Base-by-base conservation (phyloP, 64 coral and sea anemone species). In the Pocillopora damicornis region DNA sequence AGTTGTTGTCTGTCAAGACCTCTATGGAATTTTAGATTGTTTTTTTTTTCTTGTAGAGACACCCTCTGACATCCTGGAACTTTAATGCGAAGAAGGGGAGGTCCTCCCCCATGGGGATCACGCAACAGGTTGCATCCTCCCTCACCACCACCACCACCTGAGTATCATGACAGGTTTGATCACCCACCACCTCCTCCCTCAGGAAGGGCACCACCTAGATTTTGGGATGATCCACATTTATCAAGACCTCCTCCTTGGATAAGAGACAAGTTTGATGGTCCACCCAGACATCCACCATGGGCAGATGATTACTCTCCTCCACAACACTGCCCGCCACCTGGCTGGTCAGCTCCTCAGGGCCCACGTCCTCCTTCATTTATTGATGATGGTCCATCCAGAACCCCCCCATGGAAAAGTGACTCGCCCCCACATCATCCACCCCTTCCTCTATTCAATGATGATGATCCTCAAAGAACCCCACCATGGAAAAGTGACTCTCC, bases 1-100 rank as follows among this genome's bases (percentile, higher is more conserved):
- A 30, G 30, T 30, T 30, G 30, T 30, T 63, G 17, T 13, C 20
- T 18, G 14, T 13, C 62, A 12, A 64, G 62, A 16, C 20, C 65
- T 68, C 0, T 68, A 68, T 68, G 64, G 61, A 63, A 12, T 63
- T 17, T 12, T 17, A 63, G 11, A 63, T 9, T 63, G 17, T 63
- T 63, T 63, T 17, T 63, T 17, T 63, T 63, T 68, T 68, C 18
- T 68, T 20, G 11, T 23, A 5, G 20, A 23, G n/a, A 23, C 9
- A 23, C 25, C 25, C 4, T 71, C 4, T 23, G n/a, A 71, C 38
- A 68, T 18, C 65, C 37, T 85, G 79, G 79, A 12, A 11, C 56
- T 85, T 42, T 72, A 58, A 85, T 85, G 81, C 63, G 11, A 85
- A 73, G 81, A 73, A 85, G 81, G 61, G 74, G 80, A 87, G 61